These are phyloP conservation scores for Sardinella longiceps DNA, from an alignment of 2,797 vertebrate species.

Conservation along the genomic window DNA sequence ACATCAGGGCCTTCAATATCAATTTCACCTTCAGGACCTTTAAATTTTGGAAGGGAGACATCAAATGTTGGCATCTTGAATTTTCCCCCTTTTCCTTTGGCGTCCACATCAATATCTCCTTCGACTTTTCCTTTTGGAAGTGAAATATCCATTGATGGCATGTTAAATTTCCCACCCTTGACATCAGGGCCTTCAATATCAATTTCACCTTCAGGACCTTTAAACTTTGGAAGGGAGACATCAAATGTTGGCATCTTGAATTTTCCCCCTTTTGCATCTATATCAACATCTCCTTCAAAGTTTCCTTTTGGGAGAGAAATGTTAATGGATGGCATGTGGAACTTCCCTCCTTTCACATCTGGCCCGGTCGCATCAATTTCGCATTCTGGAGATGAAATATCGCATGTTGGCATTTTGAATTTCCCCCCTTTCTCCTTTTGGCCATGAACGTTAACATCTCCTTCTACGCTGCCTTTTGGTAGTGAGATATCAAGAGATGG, in stretches of 20 bases:
- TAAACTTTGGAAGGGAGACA: conserved; percentile 50
- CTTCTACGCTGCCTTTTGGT: conserved; percentile 45
- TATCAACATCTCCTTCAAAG: conserved; percentile 57
- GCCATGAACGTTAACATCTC: conserved; percentile 53
- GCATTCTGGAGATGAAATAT: conserved; percentile 44
- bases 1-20: no score
- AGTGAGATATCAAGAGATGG: conserved; percentile 55
- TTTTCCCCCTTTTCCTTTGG: conserved; percentile 25
- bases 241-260: conserved; percentile 36
- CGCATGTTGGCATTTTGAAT: conserved; percentile 52
- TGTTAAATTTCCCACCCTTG: conserved; percentile 50
- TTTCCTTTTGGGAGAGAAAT: conserved; percentile 7
- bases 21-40: neutral
- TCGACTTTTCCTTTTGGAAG: conserved; percentile 56
- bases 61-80: conserved; percentile 42
- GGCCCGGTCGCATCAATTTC: neutral
- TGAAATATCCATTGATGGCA: conserved; percentile 56
- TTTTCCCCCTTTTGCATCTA: conserved; percentile 27
- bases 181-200: conserved; percentile 37
- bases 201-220: conserved; percentile 35
- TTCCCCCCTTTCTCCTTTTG: conserved; percentile 53
- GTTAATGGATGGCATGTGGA: conserved; percentile 47
- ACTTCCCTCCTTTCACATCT: neutral
- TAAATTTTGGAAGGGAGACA: conserved; percentile 40
- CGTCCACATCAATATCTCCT: conserved; percentile 46